phyloP scores from a whole-genome alignment of 2,113 vertebrate species.

The Varanus salvator region DNA sequence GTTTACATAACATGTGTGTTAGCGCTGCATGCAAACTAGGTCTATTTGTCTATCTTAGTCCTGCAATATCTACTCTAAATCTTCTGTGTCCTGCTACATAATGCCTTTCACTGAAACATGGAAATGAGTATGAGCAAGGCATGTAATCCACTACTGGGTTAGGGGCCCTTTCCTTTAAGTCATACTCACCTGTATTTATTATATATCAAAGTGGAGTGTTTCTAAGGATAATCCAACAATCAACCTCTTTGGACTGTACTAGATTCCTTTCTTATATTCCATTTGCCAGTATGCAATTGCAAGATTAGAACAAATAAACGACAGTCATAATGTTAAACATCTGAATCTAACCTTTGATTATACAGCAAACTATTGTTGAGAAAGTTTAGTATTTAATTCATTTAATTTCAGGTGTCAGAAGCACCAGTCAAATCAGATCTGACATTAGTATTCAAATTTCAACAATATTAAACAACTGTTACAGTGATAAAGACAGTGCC shows the following conservation, averaged over 20 bases:
- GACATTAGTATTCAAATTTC: background rate
- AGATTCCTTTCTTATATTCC: background rate
- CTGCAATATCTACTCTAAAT: background rate
- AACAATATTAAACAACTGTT: background rate
- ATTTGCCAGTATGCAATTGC: background rate
- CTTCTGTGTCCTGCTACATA: background rate
- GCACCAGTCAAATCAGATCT: background rate
- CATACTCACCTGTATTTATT: slow-evolving; percentile 57
- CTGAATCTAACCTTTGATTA: background rate
- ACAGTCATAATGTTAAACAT: background rate
- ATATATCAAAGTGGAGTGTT: slow-evolving; percentile 14
- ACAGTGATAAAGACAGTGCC: background rate
- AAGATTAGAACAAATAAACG: background rate
- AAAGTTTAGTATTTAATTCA: background rate
- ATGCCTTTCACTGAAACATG: background rate
- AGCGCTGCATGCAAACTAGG: background rate
- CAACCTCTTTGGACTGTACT: background rate
- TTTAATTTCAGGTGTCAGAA: background rate
- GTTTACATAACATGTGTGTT: too few species aligned
- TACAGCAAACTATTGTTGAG: background rate
- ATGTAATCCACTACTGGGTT: background rate
- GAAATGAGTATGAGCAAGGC: background rate
- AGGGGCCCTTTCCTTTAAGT: background rate
- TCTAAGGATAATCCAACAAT: slow-evolving; percentile 30
- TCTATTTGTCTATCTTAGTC: background rate